phyloP scores from a whole-genome alignment of 1,140 invertebrate genomes.

The Pseudomyrmex flavicornis region DNA sequence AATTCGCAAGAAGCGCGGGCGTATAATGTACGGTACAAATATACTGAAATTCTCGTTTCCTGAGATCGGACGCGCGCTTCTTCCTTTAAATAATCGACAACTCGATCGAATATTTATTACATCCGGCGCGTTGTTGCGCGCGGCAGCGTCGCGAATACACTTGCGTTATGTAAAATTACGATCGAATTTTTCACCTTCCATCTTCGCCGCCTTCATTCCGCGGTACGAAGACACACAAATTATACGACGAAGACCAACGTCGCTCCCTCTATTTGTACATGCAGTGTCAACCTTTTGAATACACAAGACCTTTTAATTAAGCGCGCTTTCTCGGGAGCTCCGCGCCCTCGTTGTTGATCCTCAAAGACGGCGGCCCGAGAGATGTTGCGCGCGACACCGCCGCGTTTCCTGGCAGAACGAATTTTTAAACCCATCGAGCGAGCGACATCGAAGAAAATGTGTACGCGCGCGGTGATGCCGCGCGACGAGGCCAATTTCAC shows the following conservation, averaged over 20 bases:
- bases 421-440: constrained; percentile 65
- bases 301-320: constrained; percentile 72
- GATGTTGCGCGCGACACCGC: neutral
- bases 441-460: neutral
- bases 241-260: constrained; percentile 9
- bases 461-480: neutral
- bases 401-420: constrained; percentile 43
- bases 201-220: neutral
- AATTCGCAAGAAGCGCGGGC: neutral
- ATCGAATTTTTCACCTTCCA: constrained; percentile 8
- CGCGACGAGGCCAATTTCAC: constrained; percentile 58
- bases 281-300: constrained; percentile 55
- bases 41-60: neutral
- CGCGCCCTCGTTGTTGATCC: constrained; percentile 1
- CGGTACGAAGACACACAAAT: constrained; percentile 14
- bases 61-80: neutral
- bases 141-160: neutral
- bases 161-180: neutral
- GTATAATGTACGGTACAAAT: neutral
- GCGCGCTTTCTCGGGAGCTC: constrained; percentile 27
- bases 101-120: constrained; percentile 10
- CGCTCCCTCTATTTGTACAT: constrained; percentile 34
- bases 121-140: neutral
- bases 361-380: constrained; percentile 34
- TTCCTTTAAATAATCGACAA: neutral